Evolutionary conservation across 2,113 vertebrate genomes (phyloP).

Genomic region (Haliaeetus leucogaster): DNA sequence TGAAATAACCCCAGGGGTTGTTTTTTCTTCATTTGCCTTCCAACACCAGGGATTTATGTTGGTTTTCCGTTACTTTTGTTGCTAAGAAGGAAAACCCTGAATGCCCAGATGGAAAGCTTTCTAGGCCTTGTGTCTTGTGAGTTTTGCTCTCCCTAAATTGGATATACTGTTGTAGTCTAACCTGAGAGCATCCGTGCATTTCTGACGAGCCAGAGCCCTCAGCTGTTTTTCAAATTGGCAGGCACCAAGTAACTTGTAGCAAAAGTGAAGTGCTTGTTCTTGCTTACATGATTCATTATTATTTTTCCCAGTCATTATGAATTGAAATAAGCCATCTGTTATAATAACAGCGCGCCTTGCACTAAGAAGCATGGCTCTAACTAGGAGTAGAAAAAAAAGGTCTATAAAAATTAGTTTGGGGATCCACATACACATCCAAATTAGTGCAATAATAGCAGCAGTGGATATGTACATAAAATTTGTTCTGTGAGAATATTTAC

Average conservation of each 20-base stretch:
- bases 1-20: not conserved
- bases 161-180: not conserved
- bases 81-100: not conserved
- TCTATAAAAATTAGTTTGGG: conserved; percentile 8
- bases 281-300: conserved; percentile 36
- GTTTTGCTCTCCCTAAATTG: not conserved
- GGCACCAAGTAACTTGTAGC: not conserved
- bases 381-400: not conserved
- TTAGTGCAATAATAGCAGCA: not conserved
- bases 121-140: not conserved
- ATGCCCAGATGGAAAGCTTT: not conserved
- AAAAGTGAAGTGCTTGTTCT: conserved; percentile 30
- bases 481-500: not conserved
- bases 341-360: not conserved
- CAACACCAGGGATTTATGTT: not conserved
- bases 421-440: not conserved
- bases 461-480: not conserved
- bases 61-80: not conserved
- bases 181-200: not conserved
- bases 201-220: not conserved
- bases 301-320: conserved; percentile 29
- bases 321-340: conserved; percentile 51
- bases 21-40: not conserved
- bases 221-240: conserved; percentile 26
- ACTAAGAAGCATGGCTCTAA: not conserved